Evolutionary conservation across 2,888 invertebrate genomes (phyloP).

Genomic region (Drosophila niveifrons): DNA sequence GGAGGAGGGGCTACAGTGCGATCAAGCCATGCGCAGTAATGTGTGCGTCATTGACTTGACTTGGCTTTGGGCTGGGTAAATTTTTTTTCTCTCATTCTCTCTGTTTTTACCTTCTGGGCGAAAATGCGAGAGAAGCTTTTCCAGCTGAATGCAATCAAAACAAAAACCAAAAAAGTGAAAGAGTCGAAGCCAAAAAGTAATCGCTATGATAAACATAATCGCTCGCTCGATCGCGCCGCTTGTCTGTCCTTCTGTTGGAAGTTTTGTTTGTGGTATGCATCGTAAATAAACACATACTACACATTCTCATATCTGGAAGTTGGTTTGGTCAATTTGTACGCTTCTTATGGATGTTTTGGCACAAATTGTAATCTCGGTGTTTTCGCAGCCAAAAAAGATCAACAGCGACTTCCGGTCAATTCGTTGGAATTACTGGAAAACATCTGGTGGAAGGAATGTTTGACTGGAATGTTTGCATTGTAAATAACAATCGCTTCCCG

Average conservation of each 20-base stretch:
- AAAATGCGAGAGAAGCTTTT: constrained; percentile 39
- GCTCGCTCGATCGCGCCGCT: neutral
- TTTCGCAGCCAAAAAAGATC: constrained; percentile 25
- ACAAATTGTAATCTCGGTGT: constrained; percentile 27
- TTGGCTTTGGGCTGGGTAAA: constrained; percentile 52
- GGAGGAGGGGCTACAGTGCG: neutral
- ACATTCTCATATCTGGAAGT: constrained; percentile 5
- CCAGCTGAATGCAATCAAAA: constrained; percentile 72
- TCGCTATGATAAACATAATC: constrained; percentile 73
- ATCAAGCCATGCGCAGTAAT: constrained; percentile 30
- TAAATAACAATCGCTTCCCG: neutral
- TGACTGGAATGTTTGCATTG: neutral
- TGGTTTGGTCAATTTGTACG: constrained; percentile 23
- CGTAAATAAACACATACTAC: constrained; percentile 19
- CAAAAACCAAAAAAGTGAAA: constrained; percentile 50
- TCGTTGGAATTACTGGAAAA: constrained; percentile 1
- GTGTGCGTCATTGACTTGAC: constrained; percentile 74
- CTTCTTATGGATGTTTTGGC: constrained; percentile 25
- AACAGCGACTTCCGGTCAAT: constrained; percentile 42
- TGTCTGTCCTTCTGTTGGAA: constrained; percentile 21
- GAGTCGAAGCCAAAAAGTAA: constrained; percentile 44
- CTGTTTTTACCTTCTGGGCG: constrained; percentile 27
- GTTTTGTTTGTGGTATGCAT: constrained; percentile 23
- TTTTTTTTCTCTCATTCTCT: constrained; percentile 22
- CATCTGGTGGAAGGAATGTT: constrained; percentile 6